Base-by-base conservation (phyloP, 2,113 vertebrate species). In the Seriola quinqueradiata region DNA sequence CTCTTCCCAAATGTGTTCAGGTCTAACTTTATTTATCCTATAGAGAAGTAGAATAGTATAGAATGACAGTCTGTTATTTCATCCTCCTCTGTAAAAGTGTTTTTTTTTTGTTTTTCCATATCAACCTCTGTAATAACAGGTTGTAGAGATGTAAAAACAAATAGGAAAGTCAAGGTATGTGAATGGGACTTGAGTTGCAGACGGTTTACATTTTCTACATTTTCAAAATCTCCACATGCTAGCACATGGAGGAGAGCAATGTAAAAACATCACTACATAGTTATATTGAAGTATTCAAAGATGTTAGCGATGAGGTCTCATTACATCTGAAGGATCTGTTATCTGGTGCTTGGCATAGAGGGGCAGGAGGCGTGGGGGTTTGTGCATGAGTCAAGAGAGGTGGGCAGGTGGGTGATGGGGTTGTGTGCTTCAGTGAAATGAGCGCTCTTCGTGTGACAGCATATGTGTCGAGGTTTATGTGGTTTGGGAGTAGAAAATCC, bases 321-420 rank as follows among this genome's bases (percentile, higher is more conserved):
- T 69, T 68, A 79, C 73, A 85, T 74, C 67, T 85, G 73, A 81
- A 57, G 60, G 65, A 79, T 86, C 72, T 83, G 71, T 63, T 28
- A 68, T 89, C 63, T 46, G 59, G 67, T 79, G 55, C 55, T 74
- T 76, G 66, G n/a, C 48, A 23, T 38, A 38, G 54, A 69, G 40
- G 57, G 38, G 23, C 2, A 25, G 28, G 28, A 28, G 28, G 28
- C 34, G 34, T 36, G 57, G 44, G 32, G 34, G 60, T 70, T 81
- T 70, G 46, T 83, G 74, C 63, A 68, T 77, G 58, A 68, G 42
- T 78, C 5, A 5, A 17, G 11, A 38, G 14, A 32, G 61, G 28
- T 55, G 40, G 9, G 2, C 40, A 42, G 34, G 34, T 42, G 40
- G 9, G 40, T 10, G 8, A 9, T 54, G 34, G 40, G 59, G 52